Conservation (phyloP, 35 echinoderm and acorn worm genomes). For the Apostichopus californicus region DNA sequence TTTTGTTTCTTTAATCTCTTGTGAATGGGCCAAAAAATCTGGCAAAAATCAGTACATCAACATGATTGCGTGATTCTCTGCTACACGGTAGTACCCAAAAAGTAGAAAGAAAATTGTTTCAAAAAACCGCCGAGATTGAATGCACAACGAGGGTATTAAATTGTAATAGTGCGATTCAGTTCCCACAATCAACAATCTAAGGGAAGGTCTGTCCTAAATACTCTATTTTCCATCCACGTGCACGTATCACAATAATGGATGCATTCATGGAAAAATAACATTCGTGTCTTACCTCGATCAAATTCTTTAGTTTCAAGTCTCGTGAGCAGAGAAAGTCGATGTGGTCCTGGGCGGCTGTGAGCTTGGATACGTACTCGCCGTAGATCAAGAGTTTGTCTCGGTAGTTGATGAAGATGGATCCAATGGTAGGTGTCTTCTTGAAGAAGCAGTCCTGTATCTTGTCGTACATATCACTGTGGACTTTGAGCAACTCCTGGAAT, state of each 20-base stretch:
- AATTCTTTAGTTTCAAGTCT: conserved; percentile 41
- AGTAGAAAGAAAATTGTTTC: background rate
- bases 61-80: too few relatives aligned
- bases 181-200: background rate
- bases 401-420: conserved; percentile 80
- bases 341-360: conserved; percentile 75
- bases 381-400: conserved; percentile 78
- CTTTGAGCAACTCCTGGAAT: conserved; percentile 66
- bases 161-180: background rate
- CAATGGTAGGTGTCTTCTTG: conserved; percentile 51
- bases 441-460: conserved; percentile 58
- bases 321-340: conserved; percentile 75
- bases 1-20: too few relatives aligned
- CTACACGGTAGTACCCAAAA: background rate
- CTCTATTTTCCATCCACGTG: background rate
- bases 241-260: too few relatives aligned
- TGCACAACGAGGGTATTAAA: too few relatives aligned
- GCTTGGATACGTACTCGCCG: conserved; percentile 81
- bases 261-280: too few relatives aligned
- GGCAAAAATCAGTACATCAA: too few relatives aligned
- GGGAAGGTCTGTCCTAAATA: background rate
- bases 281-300: conserved; percentile 71
- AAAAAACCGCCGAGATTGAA: too few relatives aligned
- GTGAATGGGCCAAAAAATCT: too few relatives aligned
- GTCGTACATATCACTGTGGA: conserved; percentile 56